Base-by-base conservation (phyloP, 2,113 vertebrate genomes). In the Micronycteris hirsuta region DNA sequence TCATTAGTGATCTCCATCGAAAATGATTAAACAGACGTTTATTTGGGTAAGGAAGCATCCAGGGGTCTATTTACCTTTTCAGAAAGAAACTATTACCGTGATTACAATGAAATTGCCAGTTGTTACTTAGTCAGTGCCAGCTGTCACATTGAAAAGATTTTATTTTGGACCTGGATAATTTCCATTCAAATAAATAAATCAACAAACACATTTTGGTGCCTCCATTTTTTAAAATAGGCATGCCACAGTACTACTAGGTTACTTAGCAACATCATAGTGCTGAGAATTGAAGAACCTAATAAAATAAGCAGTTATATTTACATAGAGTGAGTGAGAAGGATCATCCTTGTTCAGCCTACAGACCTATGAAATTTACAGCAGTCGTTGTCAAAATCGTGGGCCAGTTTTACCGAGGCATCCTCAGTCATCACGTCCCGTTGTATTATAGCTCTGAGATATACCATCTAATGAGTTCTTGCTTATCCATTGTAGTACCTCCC, bases 231-330 rank as follows among this genome's bases (percentile, higher is more conserved):
- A 83, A 93, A 97, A 78, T 14, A 22, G 45, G 7, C 33, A 31
- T 86, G 85, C 93, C 87, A 95, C 17, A 83, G 11, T 81, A 89
- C 86, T 95, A 45, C 76, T 93, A 91, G 0, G 96, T 98, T 98
- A 97, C 98, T 91, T 98, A 96, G 98, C 96, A 98, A 98, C 97
- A 78, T 94, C 24, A 90, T 92, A 97, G 91, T 61, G 15, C 45
- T 81, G 20, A 96, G 54, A 54, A 97, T 61, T 74, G 92, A 86
- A 43, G 24, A 97, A 24, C 4, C 43, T 7, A 45, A 73, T 92
- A 92, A 97, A 97, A 84, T 0, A 52, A 97, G 86, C 36, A 93
- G 54, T 73, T 97, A 71, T 96, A 97, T 98, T 98, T 97, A 88
- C 10, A 56, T 93, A 86, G 41, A 89, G 45, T 49, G 41, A 89